Evolutionary conservation across 2,888 invertebrate species (phyloP), one percentile per base, ranked within the genome.

Genomic region (Mesorhabditis spiculigera): DNA sequence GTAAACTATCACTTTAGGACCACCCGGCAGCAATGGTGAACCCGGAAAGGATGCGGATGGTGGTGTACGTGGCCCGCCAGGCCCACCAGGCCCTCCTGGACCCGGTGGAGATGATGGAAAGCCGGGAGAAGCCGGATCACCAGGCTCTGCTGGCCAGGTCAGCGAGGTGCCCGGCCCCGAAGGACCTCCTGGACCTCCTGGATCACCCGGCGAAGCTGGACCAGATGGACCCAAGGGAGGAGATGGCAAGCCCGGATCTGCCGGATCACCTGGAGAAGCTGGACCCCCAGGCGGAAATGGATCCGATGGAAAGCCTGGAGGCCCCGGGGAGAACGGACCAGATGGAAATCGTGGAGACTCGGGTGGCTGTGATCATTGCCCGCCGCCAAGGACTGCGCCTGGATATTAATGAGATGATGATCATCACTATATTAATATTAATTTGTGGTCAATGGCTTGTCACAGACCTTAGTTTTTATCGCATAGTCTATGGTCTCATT

Each of bases 381-480:
- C 81, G 68, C 80, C 80, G 69, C 81, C 80, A 69, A 74, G 81
- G 65, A 81, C 81, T 66, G 79, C 80, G 58, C 80, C 81, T 71
- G 81, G 81, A 78, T 81, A 81, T 76, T 80, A 78, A 77, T 28
- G 28, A 28, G 28, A 28, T 28, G 28, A 28, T 28, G 28, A 28
- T 28, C 28, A 28, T 3, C 28, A 28, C 28, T 28, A 28, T 28
- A 28, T 28, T 28, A 28, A 28, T 28, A 28, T 28, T 28, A 28
- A 28, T 28, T 28, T 28, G 28, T 28, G 28, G 28, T 28, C 28
- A 28, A 28, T 28, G 28, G 28, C 28, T 28, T 28, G 28, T 28
- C 28, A 28, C 28, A 28, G 28, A 28, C 28, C 28, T 28, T 28
- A 28, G 28, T 28, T 28, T 28, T 28, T 28, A 28, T 28, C 28